A percentile compares a stretch with the other conserved stretches of the same genome.
Conservation (phyloP, 1,140 invertebrate species). For the Monochamus saltuarius region DNA sequence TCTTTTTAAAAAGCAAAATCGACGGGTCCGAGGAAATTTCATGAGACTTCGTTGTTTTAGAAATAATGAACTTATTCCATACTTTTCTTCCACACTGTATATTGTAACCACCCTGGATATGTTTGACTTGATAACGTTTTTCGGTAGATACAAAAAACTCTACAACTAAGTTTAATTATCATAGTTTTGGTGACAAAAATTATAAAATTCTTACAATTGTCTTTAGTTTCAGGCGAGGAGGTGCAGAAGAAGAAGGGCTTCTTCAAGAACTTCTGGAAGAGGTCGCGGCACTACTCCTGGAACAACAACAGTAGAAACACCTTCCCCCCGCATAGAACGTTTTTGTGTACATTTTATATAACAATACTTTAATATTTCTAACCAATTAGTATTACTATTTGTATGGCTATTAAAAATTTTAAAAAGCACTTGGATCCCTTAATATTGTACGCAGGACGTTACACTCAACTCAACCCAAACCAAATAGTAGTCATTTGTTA, state of each 20-base stretch:
- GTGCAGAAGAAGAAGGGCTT: conserved; percentile 78
- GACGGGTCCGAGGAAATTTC: too few relatives aligned
- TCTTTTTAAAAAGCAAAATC: too few relatives aligned
- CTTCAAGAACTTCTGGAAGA: conserved; percentile 81
- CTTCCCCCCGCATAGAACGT: conserved; percentile 14
- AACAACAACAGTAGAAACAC: conserved; percentile 62
- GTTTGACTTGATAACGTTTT: too few relatives aligned
- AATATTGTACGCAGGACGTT: not conserved
- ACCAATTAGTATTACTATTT: conserved; percentile 39
- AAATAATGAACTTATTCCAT: too few relatives aligned
- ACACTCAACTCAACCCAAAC: not conserved
- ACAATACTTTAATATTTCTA: conserved; percentile 36
- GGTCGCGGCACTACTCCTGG: conserved; percentile 79
- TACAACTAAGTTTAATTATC: too few relatives aligned
- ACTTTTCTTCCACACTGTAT: too few relatives aligned
- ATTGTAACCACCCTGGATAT: too few relatives aligned
- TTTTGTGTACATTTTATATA: conserved; percentile 43
- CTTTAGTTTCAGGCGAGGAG: conserved; percentile 63
- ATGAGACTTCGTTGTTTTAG: too few relatives aligned
- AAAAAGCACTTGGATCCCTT: conserved; percentile 14
- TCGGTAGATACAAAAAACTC: too few relatives aligned
- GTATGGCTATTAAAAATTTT: conserved; percentile 29
- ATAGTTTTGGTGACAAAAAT: too few relatives aligned
- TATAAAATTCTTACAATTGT: not conserved
- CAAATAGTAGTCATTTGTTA: not conserved